Conservation (phyloP, 2,113 vertebrate genomes). For the Trogon surrucura region DNA sequence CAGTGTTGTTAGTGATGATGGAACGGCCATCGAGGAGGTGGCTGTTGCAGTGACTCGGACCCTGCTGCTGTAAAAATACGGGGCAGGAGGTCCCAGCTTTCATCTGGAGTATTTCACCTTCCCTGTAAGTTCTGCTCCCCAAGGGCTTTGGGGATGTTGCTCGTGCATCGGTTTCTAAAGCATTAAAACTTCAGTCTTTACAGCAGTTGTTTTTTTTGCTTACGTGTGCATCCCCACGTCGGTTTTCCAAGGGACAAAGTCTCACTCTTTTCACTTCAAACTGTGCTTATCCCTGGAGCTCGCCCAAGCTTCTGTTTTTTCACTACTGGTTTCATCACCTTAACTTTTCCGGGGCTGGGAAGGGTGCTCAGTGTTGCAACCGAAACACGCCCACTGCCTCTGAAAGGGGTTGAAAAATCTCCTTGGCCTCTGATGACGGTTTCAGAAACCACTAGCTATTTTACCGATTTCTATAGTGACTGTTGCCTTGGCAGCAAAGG, state of each 20-base stretch:
- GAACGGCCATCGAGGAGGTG: background rate
- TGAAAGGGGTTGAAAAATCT: background rate
- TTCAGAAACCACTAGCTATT: background rate
- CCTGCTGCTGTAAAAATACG: background rate
- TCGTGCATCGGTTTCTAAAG: background rate
- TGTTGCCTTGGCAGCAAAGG: conserved; percentile 48
- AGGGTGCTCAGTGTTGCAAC: background rate
- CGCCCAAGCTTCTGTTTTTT: rapidly evolving
- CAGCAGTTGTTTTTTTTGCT: background rate
- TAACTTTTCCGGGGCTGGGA: background rate
- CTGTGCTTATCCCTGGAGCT: background rate
- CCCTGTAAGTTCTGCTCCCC: rapidly evolving
- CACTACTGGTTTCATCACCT: background rate
- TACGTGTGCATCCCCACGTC: rapidly evolving
- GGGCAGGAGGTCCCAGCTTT: background rate
- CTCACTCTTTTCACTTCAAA: background rate
- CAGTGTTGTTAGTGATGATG: background rate
- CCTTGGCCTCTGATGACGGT: background rate
- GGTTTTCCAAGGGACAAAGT: background rate
- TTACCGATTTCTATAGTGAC: conserved; percentile 42
- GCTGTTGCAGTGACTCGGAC: background rate
- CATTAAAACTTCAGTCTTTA: background rate
- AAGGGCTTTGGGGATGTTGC: background rate
- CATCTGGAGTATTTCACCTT: rapidly evolving
- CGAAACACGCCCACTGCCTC: background rate